Base-by-base conservation (phyloP, 2,888 invertebrate species). In the Lasioglossum marginatum region DNA sequence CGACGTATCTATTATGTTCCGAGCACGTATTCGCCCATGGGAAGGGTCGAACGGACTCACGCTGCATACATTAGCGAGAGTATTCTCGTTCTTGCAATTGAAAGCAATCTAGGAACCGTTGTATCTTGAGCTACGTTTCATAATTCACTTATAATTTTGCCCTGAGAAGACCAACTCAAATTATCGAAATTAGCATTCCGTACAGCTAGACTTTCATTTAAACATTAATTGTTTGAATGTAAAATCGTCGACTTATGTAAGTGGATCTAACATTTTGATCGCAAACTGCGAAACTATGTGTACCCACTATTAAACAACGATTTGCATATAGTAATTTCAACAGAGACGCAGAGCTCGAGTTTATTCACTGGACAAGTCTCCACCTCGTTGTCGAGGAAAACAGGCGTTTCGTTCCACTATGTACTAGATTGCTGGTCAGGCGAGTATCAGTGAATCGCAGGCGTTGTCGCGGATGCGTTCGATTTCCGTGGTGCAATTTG, bases 11-110 rank as follows among this genome's bases (percentile, higher is more conserved):
- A 84, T 88, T 88, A 88, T 52, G 82, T 81, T 79, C 82, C 73
- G 52, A 73, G 88, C 88, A 88, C 88, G 88, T 88, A 88, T 71
- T 80, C 77, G 66, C 83, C 85, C 80, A 83, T 77, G 83, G 86
- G 83, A 79, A 74, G 48, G 78, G 76, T 74, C 77, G 74, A 79
- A 75, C 80, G 81, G 82, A 84, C 87, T 68, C 60, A 80, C n/a
- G 74, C 71, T 34, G 88, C 83, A 88, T 88, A 77, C 79, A 86
- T 86, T 81, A 80, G 72, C 37, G 60, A 77, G 45, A 27, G 63
- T 76, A 60, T 66, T 80, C 77, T 74, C 16, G 74, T 70, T 80
- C 71, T 81, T 82, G 84, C 82, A 68, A 79, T 85, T 79, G 77
- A 76, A 78, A 77, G 77, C 83, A 75, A 78, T 34, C 78, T 48